phyloP scores from a whole-genome alignment of 2,113 vertebrate species.

The Embiotoca jacksoni region DNA sequence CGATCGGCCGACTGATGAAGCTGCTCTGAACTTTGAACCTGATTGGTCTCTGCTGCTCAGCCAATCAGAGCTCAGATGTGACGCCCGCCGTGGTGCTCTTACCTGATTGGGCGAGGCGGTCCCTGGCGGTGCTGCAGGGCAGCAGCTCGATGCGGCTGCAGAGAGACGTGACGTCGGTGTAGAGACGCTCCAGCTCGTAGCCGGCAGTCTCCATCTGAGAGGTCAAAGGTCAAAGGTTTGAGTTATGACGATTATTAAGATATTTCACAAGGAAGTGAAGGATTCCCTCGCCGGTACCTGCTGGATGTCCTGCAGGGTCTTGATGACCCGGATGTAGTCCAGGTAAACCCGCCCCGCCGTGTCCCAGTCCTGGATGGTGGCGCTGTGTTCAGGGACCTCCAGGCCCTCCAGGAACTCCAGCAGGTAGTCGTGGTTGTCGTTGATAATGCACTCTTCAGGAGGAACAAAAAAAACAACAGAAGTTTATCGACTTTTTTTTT shows the following conservation, averaged over 20 bases:
- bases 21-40: no score
- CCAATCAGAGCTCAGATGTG: not conserved
- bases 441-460: conserved; percentile 94
- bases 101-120: conserved; percentile 96
- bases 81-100: not conserved
- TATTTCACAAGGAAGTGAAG: no score
- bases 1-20: no score
- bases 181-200: conserved; percentile 91
- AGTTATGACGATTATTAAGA: no score
- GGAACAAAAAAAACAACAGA: not conserved
- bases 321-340: conserved; percentile 92
- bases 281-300: conserved; percentile 54
- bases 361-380: conserved; percentile 96
- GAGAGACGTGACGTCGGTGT: conserved; percentile 90
- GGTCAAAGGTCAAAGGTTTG: no score
- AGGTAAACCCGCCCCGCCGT: conserved; percentile 91
- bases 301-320: conserved; percentile 90
- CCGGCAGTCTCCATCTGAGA: conserved; percentile 87
- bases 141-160: conserved; percentile 93
- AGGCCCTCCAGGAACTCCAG: conserved; percentile 94
- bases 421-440: conserved; percentile 94
- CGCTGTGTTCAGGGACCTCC: conserved; percentile 86
- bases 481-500: no score
- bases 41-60: no score
- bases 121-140: conserved; percentile 89